Evolutionary conservation across 1,140 invertebrate species (phyloP), one percentile per base, ranked within the genome.

Genomic region (Polypedilum pembai): DNA sequence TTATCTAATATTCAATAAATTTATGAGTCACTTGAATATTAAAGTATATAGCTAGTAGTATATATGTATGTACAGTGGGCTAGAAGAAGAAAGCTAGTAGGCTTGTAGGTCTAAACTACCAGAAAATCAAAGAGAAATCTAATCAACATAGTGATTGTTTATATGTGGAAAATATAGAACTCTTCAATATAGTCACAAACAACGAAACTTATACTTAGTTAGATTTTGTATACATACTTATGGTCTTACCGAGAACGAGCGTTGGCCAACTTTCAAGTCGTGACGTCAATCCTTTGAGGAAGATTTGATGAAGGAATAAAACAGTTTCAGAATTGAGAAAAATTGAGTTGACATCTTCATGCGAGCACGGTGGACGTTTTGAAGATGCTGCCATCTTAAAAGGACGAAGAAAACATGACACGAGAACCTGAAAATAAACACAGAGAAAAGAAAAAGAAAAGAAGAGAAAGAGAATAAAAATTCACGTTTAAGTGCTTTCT

Each of bases 311-410:
- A 1, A 97, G 86, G 83, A 98, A 98, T 77, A 98, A 85, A 69
- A 98, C 89, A 0, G 94, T 96, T 83, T 98, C 95, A 79, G 92
- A 93, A 83, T 98, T 98, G 40, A 98, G 84, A 84, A 96, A 98
- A 77, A 97, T 96, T 41, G 94, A 96, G 83, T 95, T 96, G 74
- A 97, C 93, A 79, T 98, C 95, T 82, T 97, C 95, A 80, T 98
- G 95, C 1, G 91, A 91, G 79, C 94, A 95, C 0, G 94, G 94
- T 5, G 95, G 94, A 81, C 94, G 95, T 82, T 96, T 96, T 1
- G 93, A 94, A 78, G 92, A 94, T 20, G 94, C 94, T 7, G 93
- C 93, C 94, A 98, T 98, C 84, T 94, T 92, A 79, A 96, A 93
- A 4, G 95, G 94, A 72, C 94, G 87, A 21, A 96, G 83, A 82